These are phyloP conservation scores for Rattus rattus DNA, from an alignment of 2,113 vertebrate genomes.

Conservation along the genomic window DNA sequence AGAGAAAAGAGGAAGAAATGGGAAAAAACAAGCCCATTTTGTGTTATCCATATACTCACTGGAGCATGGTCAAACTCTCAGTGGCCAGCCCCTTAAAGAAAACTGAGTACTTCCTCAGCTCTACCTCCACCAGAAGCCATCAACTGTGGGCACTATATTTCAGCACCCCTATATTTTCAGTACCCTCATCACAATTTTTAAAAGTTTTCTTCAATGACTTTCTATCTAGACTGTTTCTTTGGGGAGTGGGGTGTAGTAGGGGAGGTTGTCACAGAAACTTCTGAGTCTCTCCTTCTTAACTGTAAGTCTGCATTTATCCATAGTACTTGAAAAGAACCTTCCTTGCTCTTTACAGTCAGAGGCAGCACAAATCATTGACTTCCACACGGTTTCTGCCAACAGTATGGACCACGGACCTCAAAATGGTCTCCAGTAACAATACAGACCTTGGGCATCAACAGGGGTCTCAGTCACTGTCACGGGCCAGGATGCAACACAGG, in stretches of 20 bases:
- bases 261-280: not conserved
- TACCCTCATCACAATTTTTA: not conserved
- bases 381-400: not conserved
- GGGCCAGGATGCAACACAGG: not conserved
- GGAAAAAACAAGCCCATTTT: not conserved
- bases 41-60: not conserved
- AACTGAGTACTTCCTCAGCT: not conserved
- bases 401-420: not conserved
- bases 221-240: no score
- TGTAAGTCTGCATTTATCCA: not conserved
- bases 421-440: not conserved
- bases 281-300: not conserved
- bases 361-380: not conserved
- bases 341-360: not conserved
- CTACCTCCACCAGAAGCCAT: not conserved
- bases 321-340: not conserved
- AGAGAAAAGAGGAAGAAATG: not conserved
- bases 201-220: not conserved
- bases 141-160: not conserved
- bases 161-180: no score
- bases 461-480: not conserved
- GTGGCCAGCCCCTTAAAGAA: not conserved
- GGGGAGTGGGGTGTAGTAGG: not conserved
- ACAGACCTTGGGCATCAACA: not conserved
- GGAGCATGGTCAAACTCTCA: not conserved